phyloP scores from a whole-genome alignment of 2,888 invertebrate genomes.

The Tetranychus piercei region DNA sequence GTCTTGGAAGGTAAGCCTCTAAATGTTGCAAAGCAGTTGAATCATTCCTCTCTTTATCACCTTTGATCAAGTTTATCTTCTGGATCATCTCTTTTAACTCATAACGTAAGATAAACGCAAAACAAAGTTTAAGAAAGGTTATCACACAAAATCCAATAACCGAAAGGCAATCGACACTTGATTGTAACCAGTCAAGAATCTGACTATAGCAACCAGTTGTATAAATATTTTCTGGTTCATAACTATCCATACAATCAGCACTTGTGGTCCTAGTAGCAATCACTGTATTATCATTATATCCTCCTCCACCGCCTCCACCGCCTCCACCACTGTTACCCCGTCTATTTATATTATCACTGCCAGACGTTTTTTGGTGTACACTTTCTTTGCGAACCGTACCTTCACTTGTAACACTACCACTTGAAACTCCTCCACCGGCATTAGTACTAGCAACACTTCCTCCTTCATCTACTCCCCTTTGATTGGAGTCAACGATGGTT shows the following conservation, averaged over 20 bases:
- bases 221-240: constrained; percentile 18
- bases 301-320: constrained; percentile 7
- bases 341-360: background rate
- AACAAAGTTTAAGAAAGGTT: constrained; percentile 69
- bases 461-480: background rate
- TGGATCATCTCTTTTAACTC: constrained; percentile 80
- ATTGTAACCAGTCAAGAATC: constrained; percentile 52
- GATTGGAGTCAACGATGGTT: background rate
- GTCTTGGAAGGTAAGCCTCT: constrained; percentile 22
- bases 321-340: background rate
- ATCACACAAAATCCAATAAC: constrained; percentile 67
- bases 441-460: background rate
- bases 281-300: background rate
- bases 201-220: constrained; percentile 50
- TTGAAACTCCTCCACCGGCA: background rate
- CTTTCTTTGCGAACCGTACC: background rate
- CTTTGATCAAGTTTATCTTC: constrained; percentile 60
- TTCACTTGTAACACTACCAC: background rate
- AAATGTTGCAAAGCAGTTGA: constrained; percentile 18
- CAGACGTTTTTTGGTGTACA: background rate
- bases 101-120: constrained; percentile 64
- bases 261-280: background rate
- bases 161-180: constrained; percentile 57
- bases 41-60: constrained; percentile 35
- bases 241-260: constrained; percentile 22